phyloP scores from a whole-genome alignment of 2,888 invertebrate genomes.

The Scaptomyza flava region DNA sequence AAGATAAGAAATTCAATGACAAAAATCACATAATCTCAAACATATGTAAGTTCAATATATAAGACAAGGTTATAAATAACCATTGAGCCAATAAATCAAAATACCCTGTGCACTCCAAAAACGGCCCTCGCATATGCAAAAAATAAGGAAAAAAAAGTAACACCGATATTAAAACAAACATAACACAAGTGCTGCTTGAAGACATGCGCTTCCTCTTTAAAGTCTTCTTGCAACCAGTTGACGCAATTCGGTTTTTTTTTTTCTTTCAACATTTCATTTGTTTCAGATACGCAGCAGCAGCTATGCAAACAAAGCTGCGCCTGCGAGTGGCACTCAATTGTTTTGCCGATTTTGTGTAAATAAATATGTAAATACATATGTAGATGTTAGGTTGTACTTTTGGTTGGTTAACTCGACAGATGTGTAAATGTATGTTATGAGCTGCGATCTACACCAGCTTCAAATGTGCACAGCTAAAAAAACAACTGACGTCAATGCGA shows the following conservation, averaged over 20 bases:
- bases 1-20: constrained; percentile 1
- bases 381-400: constrained; percentile 10
- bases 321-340: constrained; percentile 60
- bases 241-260: constrained; percentile 29
- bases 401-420: neutral
- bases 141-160: neutral
- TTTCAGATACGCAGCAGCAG: constrained; percentile 48
- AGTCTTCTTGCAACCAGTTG: constrained; percentile 35
- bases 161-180: constrained; percentile 20
- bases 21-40: neutral
- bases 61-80: neutral
- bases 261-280: constrained; percentile 13
- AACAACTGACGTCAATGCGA: constrained; percentile 66
- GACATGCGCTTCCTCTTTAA: constrained; percentile 74
- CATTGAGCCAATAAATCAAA: neutral
- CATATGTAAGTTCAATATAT: neutral
- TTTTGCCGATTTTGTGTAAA: constrained; percentile 48
- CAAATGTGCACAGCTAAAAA: constrained; percentile 37
- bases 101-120: neutral
- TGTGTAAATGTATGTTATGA: constrained; percentile 4
- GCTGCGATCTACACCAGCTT: constrained; percentile 17
- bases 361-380: constrained; percentile 45
- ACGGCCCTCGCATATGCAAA: constrained; percentile 31
- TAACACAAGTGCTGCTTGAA: constrained; percentile 65
- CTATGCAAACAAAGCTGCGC: constrained; percentile 72